Evolutionary conservation across 2,888 invertebrate species (phyloP), one percentile per base, ranked within the genome.

Genomic region (Idaea dimidiata): DNA sequence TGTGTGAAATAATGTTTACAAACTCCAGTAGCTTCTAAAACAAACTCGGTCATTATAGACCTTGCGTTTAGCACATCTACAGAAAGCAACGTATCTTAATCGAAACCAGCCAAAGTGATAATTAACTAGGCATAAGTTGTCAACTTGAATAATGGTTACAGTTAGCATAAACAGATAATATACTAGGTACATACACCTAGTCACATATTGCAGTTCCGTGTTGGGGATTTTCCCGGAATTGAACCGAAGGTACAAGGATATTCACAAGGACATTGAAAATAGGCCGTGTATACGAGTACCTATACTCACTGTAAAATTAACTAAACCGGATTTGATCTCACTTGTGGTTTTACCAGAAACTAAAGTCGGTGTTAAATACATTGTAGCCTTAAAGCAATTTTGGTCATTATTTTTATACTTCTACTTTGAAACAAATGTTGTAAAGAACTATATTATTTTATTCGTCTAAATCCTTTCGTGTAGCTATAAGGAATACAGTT

Each of bases 41-140:
- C 63, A 66, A 57, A 43, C 16, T 1, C 16, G 54, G 63, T 66
- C 58, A 69, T 66, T 65, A 64, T 68, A 64, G 57, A 62, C 63
- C 66, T 63, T 57, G 60, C 62, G 59, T 60, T 71, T 71, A 68
- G 66, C 69, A 60, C 62, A 59, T 65, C 59, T 43, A 60, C 61
- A 57, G 60, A 67, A 66, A 69, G 59, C 64, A 67, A 66, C 67
- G 59, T 63, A 62, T 66, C 65, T 61, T 66, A 66, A 66, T 69
- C 60, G 65, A 66, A 69, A 68, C 62, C 64, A 59, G 61, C 59
- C 55, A 64, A 66, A 60, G 71, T 66, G 70, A 43, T 43, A 43
- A 43, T 70, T 61, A 71, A 71, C 58, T 63, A 64, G 61, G 43
- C 54, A 24, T 24, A 65, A 63, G 62, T 60, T 59, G 59, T 62